These are phyloP conservation scores for Gymnoscopelus braueri DNA, from an alignment of 2,797 vertebrate genomes.

Conservation along the genomic window DNA sequence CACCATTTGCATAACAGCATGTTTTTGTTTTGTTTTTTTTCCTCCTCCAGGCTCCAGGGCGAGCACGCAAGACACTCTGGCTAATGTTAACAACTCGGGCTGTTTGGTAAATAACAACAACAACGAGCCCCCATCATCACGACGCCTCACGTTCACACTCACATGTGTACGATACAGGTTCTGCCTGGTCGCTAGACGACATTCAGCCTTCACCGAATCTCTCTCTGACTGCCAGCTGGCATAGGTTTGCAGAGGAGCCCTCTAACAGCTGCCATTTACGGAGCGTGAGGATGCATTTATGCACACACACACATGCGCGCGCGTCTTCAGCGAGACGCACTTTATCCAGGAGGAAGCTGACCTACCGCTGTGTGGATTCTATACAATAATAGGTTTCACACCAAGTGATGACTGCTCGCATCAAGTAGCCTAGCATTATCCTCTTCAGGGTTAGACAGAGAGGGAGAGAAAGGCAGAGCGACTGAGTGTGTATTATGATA, in stretches of 20 bases:
- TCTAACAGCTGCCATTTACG: slow-evolving; percentile 72
- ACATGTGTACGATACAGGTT: slow-evolving; percentile 40
- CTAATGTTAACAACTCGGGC: slow-evolving; percentile 71
- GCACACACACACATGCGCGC: too few relatives aligned
- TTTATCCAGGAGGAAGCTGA: slow-evolving; percentile 68
- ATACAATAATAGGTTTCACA: slow-evolving; percentile 73
- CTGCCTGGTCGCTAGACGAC: slow-evolving; percentile 22
- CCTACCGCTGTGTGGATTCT: slow-evolving; percentile 71
- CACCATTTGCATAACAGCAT: slow-evolving; percentile 78
- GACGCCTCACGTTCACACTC: slow-evolving; percentile 47
- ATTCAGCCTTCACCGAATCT: slow-evolving; percentile 36
- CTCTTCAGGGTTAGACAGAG: slow-evolving; percentile 67
- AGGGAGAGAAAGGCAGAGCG: slow-evolving; percentile 9
- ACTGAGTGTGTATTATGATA: neutral
- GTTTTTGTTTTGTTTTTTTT: slow-evolving; percentile 42
- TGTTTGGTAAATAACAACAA: slow-evolving; percentile 72
- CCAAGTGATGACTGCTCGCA: slow-evolving; percentile 71
- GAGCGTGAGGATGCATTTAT: slow-evolving; percentile 23
- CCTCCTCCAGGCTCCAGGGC: slow-evolving; percentile 52
- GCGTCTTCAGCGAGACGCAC: slow-evolving; percentile 49
- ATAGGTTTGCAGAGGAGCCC: slow-evolving; percentile 54
- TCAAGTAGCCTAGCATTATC: slow-evolving; percentile 76
- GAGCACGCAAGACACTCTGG: slow-evolving; percentile 63
- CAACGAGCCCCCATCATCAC: slow-evolving; percentile 42
- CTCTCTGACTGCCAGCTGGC: slow-evolving; percentile 60